Base-by-base conservation (phyloP, 2,888 invertebrate genomes). In the Beris morrisii region DNA sequence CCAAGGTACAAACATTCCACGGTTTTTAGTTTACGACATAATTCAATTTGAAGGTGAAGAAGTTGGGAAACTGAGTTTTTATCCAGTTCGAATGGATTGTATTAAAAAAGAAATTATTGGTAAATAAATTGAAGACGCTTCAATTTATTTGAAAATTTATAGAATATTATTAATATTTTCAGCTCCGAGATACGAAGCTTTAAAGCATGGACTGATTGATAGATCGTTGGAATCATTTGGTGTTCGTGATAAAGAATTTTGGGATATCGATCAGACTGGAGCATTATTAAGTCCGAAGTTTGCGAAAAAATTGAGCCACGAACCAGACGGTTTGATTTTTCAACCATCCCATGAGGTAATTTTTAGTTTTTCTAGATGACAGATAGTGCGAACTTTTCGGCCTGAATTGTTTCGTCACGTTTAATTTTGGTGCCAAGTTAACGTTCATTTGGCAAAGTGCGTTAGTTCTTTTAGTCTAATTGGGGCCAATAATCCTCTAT, bases 251-350 rank as follows among this genome's bases (percentile, higher is more conserved):
- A 99, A 99, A 79, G 89, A 91, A 30, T 99, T 99, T 82, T 97
- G 92, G 91, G 91, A 92, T 57, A 82, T 96, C 65, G 83, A 85
- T 0, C 86, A 87, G 78, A 86, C 93, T 0, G 83, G 81, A 4
- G 86, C 85, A 73, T 81, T 94, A 54, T 80, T 94, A 4, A 88
- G 91, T 12, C 92, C 92, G 53, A 93, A 93, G 75, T 98, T 99
- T 81, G 87, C 91, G 0, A 88, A 88, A 72, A 86, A 89, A 44
- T 82, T 99, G 15, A 85, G 88, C 0, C 99, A 99, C 77, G 97
- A 98, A 78, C 97, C 97, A 0, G 99, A 99, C 77, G 99, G 99
- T 22, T 85, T 99, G 12, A 95, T 99, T 75, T 99, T 98, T 78
- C 99, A 99, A 78, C 99, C 99, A 0, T 85, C 90, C 0, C 84